Evolutionary conservation across 2,113 vertebrate genomes (phyloP).

Genomic region (Pheucticus melanocephalus): DNA sequence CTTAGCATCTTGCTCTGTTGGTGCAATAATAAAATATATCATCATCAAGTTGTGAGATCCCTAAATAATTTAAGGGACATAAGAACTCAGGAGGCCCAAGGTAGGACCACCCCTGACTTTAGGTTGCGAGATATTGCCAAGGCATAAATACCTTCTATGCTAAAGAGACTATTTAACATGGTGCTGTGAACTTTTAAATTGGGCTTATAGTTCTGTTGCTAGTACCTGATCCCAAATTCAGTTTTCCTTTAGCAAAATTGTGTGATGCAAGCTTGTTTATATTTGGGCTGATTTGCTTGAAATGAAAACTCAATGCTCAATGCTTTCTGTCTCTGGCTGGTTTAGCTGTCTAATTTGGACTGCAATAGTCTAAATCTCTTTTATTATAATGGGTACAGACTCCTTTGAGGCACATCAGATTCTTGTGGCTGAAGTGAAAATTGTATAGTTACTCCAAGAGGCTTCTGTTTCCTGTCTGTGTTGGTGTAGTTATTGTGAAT

Average conservation of each 20-base stretch:
- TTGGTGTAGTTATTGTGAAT: neutral
- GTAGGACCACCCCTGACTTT: accelerated
- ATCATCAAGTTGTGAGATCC: neutral
- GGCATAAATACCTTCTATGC: accelerated
- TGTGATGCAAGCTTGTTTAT: neutral
- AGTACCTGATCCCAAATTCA: neutral
- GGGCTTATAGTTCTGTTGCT: neutral
- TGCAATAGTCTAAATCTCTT: neutral
- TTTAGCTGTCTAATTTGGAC: neutral
- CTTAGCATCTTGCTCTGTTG: neutral
- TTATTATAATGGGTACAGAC: neutral
- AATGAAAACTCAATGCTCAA: accelerated
- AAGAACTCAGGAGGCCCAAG: neutral
- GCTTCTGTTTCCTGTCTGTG: neutral
- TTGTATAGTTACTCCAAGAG: neutral
- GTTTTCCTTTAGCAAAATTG: neutral
- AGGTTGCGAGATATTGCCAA: neutral
- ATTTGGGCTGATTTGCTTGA: neutral
- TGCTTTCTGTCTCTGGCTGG: neutral
- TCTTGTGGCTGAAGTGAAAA: neutral
- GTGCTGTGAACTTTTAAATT: neutral
- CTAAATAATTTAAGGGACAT: neutral
- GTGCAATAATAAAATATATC: neutral
- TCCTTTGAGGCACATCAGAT: neutral
- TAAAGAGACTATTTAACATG: neutral